Percentiles rank a stretch among this genome's conserved stretches.
phyloP scores from a whole-genome alignment of 2,888 invertebrate genomes.

The Calameuta filiformis region DNA sequence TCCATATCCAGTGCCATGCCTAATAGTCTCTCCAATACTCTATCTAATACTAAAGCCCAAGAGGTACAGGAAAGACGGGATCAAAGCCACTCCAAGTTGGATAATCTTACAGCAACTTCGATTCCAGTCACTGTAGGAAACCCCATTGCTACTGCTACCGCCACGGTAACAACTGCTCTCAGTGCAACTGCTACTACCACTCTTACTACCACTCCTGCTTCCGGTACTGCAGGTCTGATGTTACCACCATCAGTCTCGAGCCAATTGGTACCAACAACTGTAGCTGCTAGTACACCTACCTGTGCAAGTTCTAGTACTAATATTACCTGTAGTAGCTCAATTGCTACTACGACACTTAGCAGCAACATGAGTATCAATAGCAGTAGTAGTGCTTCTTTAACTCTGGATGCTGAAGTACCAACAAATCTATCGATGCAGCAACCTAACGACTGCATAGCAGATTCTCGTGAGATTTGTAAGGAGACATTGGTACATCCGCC shows the following conservation, averaged over 20 bases:
- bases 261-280: neutral
- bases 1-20: neutral
- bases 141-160: conserved; percentile 25
- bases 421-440: conserved; percentile 59
- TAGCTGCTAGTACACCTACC: conserved; percentile 1
- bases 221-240: conserved; percentile 30
- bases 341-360: neutral
- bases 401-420: conserved; percentile 50
- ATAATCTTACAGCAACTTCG: conserved; percentile 41
- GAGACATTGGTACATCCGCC: conserved; percentile 28
- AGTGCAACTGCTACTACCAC: conserved; percentile 26
- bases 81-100: conserved; percentile 45
- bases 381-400: neutral
- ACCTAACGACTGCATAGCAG: conserved; percentile 34
- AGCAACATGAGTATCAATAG: neutral
- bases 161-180: conserved; percentile 23
- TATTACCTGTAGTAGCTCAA: neutral
- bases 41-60: conserved; percentile 13
- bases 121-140: conserved; percentile 33
- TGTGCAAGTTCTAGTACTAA: conserved; percentile 24
- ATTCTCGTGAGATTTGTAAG: conserved; percentile 47
- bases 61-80: conserved; percentile 39
- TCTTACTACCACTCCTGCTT: conserved; percentile 20
- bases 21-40: conserved; percentile 15
- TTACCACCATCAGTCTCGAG: conserved; percentile 28